Evolutionary conservation across 2,888 invertebrate species (phyloP).

Genomic region (Petrolisthes cinctipes): DNA sequence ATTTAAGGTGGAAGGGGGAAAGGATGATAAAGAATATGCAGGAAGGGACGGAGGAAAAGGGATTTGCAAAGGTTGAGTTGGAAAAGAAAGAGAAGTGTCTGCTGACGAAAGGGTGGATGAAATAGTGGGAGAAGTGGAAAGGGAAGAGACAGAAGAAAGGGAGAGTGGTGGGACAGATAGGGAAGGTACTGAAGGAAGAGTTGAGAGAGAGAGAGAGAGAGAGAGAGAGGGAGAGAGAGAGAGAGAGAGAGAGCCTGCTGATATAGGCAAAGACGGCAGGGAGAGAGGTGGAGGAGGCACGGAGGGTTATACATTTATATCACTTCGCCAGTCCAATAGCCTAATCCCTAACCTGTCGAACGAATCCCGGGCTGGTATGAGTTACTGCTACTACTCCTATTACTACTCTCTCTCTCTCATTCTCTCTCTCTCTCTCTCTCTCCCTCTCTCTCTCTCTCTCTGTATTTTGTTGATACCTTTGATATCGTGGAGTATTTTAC

Average conservation of each 20-base stretch:
- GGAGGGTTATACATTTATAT: background rate
- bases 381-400: background rate
- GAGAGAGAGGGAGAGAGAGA: background rate
- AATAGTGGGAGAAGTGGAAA: background rate
- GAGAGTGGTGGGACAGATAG: background rate
- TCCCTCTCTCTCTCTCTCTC: too few relatives aligned
- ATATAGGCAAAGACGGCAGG: background rate
- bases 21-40: too few relatives aligned
- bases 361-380: background rate
- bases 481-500: background rate
- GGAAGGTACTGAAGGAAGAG: background rate
- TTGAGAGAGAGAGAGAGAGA: background rate
- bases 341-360: too few relatives aligned
- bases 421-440: background rate
- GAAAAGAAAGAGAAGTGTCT: too few relatives aligned
- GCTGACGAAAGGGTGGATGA: background rate
- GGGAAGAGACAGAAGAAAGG: background rate
- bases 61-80: too few relatives aligned
- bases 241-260: background rate
- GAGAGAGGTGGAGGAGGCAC: conserved; percentile 17
- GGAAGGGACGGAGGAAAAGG: too few relatives aligned
- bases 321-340: too few relatives aligned
- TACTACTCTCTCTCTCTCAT: background rate
- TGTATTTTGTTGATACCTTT: background rate
- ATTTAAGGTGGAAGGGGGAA: too few relatives aligned